Base-by-base conservation (phyloP, 1,140 invertebrate species). In the Zaprionus davidi region DNA sequence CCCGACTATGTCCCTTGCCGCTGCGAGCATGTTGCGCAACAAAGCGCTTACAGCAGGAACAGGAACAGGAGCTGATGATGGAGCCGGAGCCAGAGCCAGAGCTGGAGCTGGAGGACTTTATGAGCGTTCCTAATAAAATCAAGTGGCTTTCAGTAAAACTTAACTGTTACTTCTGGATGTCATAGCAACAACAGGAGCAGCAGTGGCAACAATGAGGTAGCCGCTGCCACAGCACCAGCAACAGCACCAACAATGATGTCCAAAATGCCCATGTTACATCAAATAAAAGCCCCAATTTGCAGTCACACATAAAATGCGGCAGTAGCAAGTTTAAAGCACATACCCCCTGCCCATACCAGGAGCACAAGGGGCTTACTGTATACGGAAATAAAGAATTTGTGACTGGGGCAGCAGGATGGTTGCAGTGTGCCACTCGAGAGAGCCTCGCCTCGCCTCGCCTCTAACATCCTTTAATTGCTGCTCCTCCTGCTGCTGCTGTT, bases 71-170 rank as follows among this genome's bases (percentile, higher is more conserved):
- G 41, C n/a, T 44, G 41, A 7, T 6, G 38, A n/a, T 17, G 9
- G n/a, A 24, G 9, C 28, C 6, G n/a, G 22, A 6, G 15, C 6
- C 17, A 11, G 17, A 7, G n/a, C 31, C 26, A 28, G 26, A 28
- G 5, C 26, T 6, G 20, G 17, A 26, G n/a, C 56, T 34, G 56
- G 64, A 79, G 62, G 68, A 79, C 78, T 86, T 86, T 87, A 82
- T 72, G 77, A 82, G 83, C 56, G 77, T 66, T 86, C 58, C 79
- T 78, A 87, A 86, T 86, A 86, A 86, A 86, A 87, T 87, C 80
- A 87, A 86, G 83, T 86, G 83, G 83, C 80, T 83, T 86, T 75
- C 77, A 78, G 81, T 87, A 80, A 86, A 86, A 87, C 76, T 86
- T 82, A 80, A 80, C 79, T 78, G 83, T 86, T 87, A 82, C 70